Conservation (phyloP, 2,888 invertebrate genomes). For the Limnephilus auricula region DNA sequence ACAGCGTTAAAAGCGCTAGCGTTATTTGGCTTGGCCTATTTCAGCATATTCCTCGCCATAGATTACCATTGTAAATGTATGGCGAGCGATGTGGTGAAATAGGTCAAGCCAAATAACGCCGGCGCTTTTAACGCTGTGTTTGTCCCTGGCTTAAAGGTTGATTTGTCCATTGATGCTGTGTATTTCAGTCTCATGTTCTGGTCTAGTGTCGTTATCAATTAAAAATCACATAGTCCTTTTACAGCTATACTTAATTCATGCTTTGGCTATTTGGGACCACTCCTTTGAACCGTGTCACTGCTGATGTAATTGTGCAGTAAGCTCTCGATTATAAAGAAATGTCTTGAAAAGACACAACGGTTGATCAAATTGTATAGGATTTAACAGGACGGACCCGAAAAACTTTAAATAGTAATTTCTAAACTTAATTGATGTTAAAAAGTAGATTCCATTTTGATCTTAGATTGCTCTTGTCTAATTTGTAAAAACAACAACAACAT, state of each 20-base stretch:
- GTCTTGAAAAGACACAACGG: neutral
- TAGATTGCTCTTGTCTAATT: too few relatives aligned
- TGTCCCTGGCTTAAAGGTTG: too few relatives aligned
- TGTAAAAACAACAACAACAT: too few relatives aligned
- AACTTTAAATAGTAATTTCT: neutral
- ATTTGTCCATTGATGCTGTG: slow-evolving; percentile 6
- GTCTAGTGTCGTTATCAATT: slow-evolving; percentile 24
- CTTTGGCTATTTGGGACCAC: slow-evolving; percentile 10
- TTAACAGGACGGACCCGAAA: too few relatives aligned
- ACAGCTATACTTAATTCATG: neutral
- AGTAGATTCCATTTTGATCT: too few relatives aligned
- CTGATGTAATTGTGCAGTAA: slow-evolving; percentile 4
- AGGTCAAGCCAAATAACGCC: too few relatives aligned
- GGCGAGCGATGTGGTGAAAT: too few relatives aligned
- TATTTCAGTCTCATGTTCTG: neutral
- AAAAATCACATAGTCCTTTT: slow-evolving; percentile 22
- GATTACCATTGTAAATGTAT: too few relatives aligned
- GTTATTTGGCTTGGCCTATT: too few relatives aligned
- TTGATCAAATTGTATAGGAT: neutral
- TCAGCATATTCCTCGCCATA: too few relatives aligned
- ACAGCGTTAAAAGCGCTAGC: too few relatives aligned
- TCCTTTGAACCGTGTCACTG: slow-evolving; percentile 26
- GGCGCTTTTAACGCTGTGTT: too few relatives aligned
- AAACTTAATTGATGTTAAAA: neutral
- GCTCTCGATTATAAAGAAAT: neutral